These are phyloP conservation scores for Slavum lentiscoides DNA, from an alignment of 2,888 invertebrate genomes.

Conservation along the genomic window DNA sequence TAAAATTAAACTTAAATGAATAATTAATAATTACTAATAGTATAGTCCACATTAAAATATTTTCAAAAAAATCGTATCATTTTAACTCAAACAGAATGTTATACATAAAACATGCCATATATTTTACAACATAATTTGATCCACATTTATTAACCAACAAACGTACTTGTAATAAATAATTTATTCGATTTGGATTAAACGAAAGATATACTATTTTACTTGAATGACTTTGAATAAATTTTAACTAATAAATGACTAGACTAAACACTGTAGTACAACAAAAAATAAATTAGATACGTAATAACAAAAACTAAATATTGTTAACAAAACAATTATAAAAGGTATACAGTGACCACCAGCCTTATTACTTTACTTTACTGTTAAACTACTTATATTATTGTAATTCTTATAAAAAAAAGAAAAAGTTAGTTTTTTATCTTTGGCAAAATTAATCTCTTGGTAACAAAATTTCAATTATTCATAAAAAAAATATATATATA, in stretches of 20 bases:
- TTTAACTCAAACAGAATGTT: no score
- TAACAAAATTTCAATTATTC: neutral
- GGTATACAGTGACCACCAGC: no score
- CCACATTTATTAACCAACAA: neutral
- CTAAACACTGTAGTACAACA: neutral
- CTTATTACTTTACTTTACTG: neutral
- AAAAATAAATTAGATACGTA: neutral
- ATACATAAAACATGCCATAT: no score
- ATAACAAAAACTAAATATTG: neutral
- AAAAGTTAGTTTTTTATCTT: constrained; percentile 12
- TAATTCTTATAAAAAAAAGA: neutral
- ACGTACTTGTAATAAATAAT: neutral
- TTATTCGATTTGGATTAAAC: neutral
- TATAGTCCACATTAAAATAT: no score
- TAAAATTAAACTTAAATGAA: no score
- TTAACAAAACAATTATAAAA: neutral
- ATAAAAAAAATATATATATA: neutral
- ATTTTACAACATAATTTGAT: neutral
- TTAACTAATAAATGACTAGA: constrained; percentile 2
- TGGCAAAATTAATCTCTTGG: neutral
- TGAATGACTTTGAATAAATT: neutral
- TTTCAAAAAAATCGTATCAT: no score
- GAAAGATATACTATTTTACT: no score
- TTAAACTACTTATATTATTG: neutral
- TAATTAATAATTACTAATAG: neutral